Evolutionary conservation across 2,797 vertebrate genomes (phyloP).

Genomic region (Labeo calbasu): DNA sequence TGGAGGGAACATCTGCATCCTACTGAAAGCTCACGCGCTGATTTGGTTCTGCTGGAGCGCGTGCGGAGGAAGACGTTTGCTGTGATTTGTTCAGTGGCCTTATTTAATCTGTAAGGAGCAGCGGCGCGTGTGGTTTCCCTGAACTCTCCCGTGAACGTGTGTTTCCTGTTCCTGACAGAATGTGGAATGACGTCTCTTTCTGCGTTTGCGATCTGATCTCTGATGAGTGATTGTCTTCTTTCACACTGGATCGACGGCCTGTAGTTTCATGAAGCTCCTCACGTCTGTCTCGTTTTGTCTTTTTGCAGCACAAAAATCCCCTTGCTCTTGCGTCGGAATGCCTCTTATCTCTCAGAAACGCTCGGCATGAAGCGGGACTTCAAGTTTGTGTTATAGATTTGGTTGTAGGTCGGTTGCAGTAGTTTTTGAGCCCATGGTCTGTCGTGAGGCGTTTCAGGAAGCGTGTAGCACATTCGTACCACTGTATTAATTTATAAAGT

Average conservation of each 20-base stretch:
- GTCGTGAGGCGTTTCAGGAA: not conserved
- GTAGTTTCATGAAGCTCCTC: no score
- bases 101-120: not conserved
- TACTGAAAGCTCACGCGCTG: no score
- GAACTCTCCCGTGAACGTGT: not conserved
- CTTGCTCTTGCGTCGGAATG: not conserved
- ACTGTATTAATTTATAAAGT: conserved; percentile 54
- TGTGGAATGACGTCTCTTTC: not conserved
- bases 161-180: not conserved
- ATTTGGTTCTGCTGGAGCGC: not conserved
- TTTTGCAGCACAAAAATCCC: no score
- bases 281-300: not conserved
- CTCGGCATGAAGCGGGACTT: not conserved
- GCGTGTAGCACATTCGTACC: conserved; percentile 50
- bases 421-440: conserved; percentile 11
- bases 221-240: not conserved
- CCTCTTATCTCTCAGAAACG: no score
- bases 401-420: not conserved
- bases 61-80: not conserved
- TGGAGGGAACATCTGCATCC: not conserved
- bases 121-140: not conserved
- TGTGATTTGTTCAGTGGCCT: not conserved
- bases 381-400: not conserved
- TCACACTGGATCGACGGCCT: no score
- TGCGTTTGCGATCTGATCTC: not conserved